Base-by-base conservation (phyloP, 1,140 invertebrate species). In the Papilio machaon region DNA sequence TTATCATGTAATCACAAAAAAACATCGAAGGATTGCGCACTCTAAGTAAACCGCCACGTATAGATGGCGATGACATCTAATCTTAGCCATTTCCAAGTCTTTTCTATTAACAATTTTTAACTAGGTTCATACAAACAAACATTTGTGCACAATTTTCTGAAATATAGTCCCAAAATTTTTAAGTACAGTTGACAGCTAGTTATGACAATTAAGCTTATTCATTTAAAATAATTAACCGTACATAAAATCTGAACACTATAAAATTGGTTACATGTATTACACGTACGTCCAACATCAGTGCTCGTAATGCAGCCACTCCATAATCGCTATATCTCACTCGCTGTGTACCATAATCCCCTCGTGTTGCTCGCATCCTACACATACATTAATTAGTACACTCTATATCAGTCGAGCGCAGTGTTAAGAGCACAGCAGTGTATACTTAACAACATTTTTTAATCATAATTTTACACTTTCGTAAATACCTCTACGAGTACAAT, bases 251-350 rank as follows among this genome's bases (percentile, higher is more conserved):
- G 30, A 70, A 70, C 11, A 70, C 9, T 23, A 35, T 2, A 7
- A 70, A 35, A 35, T 17, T 70, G 30, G 30, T 35, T 7, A 38
- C 30, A 43, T 43, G 5, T 6, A 17, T 6, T 54, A 54, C 52
- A 38, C 9, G 64, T 35, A 70, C 5, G 64, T 70, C 38, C 60
- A 67, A 30, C 38, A 43, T 35, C 64, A 15, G 23, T 15, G 30
- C 13, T 13, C 30, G 64, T 70, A 70, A 70, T 70, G 64, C 64
- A 70, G 64, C 30, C 64, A 38, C 64, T 70, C 64, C 30, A 35
- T 70, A 70, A 70, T 70, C 64, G 30, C 64, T 70, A 70, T 70
- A 70, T 70, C 64, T 70, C 64, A 70, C 30, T 70, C 64, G 64
- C 64, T 15, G 64, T 70, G 64, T 70, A 70, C 64, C 64, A 70